Evolutionary conservation across 2,113 vertebrate species (phyloP), one percentile per base, ranked within the genome.

Genomic region (Chamaetylas fuelleborni): DNA sequence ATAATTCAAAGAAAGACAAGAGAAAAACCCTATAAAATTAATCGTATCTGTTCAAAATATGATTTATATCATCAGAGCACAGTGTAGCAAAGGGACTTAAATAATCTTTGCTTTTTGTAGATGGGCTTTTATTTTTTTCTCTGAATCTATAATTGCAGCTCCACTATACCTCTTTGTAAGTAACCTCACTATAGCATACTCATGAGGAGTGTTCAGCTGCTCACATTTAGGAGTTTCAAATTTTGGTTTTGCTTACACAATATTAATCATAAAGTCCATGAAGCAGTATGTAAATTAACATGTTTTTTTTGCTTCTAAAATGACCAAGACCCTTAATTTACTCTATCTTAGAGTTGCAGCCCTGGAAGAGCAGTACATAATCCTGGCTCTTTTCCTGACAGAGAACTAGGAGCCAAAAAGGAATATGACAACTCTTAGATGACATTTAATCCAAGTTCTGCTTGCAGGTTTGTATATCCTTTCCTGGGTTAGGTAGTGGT

Each of bases 61-160:
- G 92, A 97, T 97, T 96, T 94, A 94, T 97, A 67, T 40, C 4
- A 26, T 78, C 48, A 72, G 24, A 74, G 12, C 14, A 50, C 15
- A 60, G 9, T 13, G 5, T 28, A 62, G 29, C 19, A 81, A 51
- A 90, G 53, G 23, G 23, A 53, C 20, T 65, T 81, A 88, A 92
- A 91, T 54, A 42, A 80, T 48, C 23, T 88, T 43, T 73, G 29
- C 8, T 71, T 33, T 72, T 80, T 88, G 53, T 80, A 71, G 6
- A 7, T 40, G 4, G 23, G 22, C 3, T 82, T 89, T 58, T 28
- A 11, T 12, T 48, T 95, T 89, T 95, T 74, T 33, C 20, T 26
- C 34, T 18, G 29, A 71, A 17, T 33, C 6, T 77, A 15, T 36
- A 26, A 76, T 42, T 84, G 33, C 17, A 82, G 19, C 9, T 79